phyloP scores from a whole-genome alignment of 2,888 invertebrate species.

The Chrysotoxum bicinctum region DNA sequence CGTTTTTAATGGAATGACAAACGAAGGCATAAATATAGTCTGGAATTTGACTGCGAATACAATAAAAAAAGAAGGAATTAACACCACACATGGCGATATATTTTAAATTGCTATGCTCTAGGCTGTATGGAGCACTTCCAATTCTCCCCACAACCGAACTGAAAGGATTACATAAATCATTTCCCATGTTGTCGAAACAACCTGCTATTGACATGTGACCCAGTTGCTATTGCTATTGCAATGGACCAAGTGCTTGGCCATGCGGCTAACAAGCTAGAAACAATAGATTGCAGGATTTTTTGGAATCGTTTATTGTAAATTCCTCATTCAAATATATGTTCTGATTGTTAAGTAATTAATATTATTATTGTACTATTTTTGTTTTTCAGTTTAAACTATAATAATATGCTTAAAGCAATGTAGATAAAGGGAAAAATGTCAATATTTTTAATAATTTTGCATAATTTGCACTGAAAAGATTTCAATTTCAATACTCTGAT shows the following conservation, averaged over 20 bases:
- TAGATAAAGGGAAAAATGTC: neutral
- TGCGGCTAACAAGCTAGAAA: constrained; percentile 66
- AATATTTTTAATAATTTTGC: constrained; percentile 13
- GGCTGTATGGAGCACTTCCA: constrained; percentile 37
- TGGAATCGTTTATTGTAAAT: constrained; percentile 32
- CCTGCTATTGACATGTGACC: constrained; percentile 73
- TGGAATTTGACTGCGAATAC: constrained; percentile 61
- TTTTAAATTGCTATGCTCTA: constrained; percentile 30
- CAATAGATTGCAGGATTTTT: constrained; percentile 53
- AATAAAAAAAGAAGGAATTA: constrained; percentile 63
- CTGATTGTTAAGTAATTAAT: constrained; percentile 36
- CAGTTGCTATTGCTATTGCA: constrained; percentile 66
- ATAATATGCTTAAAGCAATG: neutral
- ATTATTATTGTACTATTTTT: neutral
- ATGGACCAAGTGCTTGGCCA: constrained; percentile 57
- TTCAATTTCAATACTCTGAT: constrained; percentile 2
- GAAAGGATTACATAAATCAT: constrained; percentile 72
- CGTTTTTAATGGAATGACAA: constrained; percentile 68
- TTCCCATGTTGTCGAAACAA: constrained; percentile 68
- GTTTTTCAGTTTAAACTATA: neutral
- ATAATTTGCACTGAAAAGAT: constrained; percentile 3
- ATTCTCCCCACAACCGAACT: constrained; percentile 41
- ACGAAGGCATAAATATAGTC: constrained; percentile 70
- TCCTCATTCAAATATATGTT: constrained; percentile 11
- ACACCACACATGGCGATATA: constrained; percentile 66